Percentiles rank a stretch among this genome's conserved stretches.
phyloP scores from a whole-genome alignment of 2,113 vertebrate species.

The Hydrolagus affinis region DNA sequence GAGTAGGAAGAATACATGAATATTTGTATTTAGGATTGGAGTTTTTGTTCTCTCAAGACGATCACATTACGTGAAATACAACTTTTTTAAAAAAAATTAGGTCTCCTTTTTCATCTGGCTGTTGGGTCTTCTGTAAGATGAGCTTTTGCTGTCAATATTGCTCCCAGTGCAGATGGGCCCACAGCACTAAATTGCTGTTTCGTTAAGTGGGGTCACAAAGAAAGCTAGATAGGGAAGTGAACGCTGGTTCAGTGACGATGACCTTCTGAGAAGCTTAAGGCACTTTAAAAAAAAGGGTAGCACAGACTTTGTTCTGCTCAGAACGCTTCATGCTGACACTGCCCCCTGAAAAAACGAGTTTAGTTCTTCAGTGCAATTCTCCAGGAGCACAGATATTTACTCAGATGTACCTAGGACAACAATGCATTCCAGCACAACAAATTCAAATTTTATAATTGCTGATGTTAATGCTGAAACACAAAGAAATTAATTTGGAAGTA shows the following conservation, averaged over 20 bases:
- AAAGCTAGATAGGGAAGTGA: background rate
- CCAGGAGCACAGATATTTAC: too few species aligned
- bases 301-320: background rate
- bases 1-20: slow-evolving; percentile 31
- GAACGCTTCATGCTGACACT: background rate
- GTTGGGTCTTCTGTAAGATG: background rate
- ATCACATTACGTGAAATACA: background rate
- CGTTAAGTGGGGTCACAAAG: background rate
- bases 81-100: background rate
- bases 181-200: background rate
- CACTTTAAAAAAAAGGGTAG: too few species aligned
- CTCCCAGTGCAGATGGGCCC: background rate
- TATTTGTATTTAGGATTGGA: slow-evolving; percentile 26
- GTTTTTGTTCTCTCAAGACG: slow-evolving; percentile 9
- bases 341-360: background rate
- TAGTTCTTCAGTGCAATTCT: background rate
- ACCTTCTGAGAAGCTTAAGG: too few species aligned
- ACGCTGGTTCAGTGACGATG: background rate
- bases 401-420: too few species aligned
- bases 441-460: too few species aligned
- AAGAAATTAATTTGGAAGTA: too few species aligned
- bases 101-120: background rate
- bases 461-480: too few species aligned
- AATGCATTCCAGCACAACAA: too few species aligned
- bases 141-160: background rate